A percentile compares a stretch with the other conserved stretches of the same genome.
Conservation (phyloP, 2,113 vertebrate genomes). For the Sinosuthora webbiana region DNA sequence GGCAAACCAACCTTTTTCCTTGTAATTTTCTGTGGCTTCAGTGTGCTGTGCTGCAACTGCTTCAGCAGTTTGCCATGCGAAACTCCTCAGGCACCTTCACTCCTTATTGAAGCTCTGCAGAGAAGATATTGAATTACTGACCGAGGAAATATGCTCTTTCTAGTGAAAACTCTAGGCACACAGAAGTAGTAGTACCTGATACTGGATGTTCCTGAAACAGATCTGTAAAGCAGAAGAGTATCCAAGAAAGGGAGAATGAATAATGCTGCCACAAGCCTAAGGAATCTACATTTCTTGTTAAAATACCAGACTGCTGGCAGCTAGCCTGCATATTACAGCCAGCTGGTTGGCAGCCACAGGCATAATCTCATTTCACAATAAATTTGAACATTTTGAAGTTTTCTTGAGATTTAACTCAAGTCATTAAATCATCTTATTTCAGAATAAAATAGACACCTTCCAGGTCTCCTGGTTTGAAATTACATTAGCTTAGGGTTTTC, state of each 20-base stretch:
- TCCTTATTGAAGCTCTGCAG: neutral
- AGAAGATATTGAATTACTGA: neutral
- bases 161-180: neutral
- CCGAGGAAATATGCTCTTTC: fast-evolving
- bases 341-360: neutral
- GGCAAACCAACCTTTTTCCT: neutral
- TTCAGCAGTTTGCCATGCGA: neutral
- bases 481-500: neutral
- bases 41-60: neutral
- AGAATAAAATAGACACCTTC: neutral
- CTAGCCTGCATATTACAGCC: neutral
- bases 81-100: neutral
- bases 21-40: neutral
- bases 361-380: neutral
- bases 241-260: neutral
- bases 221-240: neutral
- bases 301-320: neutral
- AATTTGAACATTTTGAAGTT: neutral
- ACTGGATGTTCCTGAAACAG: neutral
- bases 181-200: neutral
- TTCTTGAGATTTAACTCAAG: neutral
- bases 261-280: neutral
- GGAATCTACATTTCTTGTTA: neutral
- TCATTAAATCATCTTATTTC: neutral
- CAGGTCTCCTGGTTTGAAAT: neutral